Evolutionary conservation across 2,888 invertebrate genomes (phyloP), one percentile per base, ranked within the genome.

Genomic region (Epicampocera succincta): DNA sequence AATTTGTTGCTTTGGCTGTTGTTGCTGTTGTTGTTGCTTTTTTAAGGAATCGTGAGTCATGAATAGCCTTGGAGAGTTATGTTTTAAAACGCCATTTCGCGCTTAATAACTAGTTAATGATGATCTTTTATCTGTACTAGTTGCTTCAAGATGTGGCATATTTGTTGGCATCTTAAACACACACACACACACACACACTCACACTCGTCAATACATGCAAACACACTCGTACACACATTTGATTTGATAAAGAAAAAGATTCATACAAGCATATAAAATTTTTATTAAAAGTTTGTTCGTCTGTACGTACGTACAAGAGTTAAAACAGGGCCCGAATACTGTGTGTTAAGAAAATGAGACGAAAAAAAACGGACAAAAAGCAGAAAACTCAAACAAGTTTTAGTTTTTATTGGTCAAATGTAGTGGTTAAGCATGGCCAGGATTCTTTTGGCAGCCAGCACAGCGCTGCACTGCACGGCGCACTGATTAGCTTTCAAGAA

Each of bases 11-110:
- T 1, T 48, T 48, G 4, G 9, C 40, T 19, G 29, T 60, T 58
- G 13, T 66, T 60, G 3, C 25, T 9, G 2, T 48, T 29, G 50
- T 65, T 58, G 52, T 66, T 54, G 3, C 12, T 54, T 40, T 50
- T n/a, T 63, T 65, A 48, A 42, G 15, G 33, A 73, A 58, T 81
- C 81, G 77, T 82, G 81, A 82, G 77, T 82, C 81, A 82, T 77
- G 81, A 73, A 82, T 82, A 82, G 81, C 81, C 81, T 82, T 82
- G 77, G 77, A 82, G 77, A 77, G 77, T 82, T 82, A 82, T 82
- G 77, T 69, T 82, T 74, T 63, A 77, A 82, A 77, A 82, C 77
- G 81, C 81, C 77, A 82, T 77, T 73, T 77, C 71, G 60, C 77
- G 77, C 81, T 82, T 82, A 82, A 77, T 82, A 82, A 77, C 77